Percentiles rank a stretch among this genome's conserved stretches.
Conservation (phyloP, 2,113 vertebrate species). For the Melanerpes formicivorus region DNA sequence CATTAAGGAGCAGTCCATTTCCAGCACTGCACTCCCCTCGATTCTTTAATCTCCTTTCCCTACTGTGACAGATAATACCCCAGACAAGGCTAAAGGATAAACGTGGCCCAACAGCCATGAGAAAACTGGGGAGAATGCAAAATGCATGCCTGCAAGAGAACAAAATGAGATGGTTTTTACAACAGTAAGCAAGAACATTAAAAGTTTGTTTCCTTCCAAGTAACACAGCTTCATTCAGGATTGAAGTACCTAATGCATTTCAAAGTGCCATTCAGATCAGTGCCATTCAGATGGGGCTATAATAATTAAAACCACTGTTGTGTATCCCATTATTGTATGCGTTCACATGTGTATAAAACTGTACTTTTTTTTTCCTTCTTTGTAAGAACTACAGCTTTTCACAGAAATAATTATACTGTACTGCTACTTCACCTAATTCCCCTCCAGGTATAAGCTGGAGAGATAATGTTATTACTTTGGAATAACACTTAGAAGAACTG, state of each 20-base stretch:
- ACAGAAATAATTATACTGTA: slow-evolving; percentile 24
- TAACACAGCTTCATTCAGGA: background rate
- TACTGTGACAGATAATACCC: background rate
- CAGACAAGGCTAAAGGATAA: background rate
- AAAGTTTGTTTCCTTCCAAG: background rate
- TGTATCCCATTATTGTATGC: background rate
- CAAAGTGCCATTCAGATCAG: background rate
- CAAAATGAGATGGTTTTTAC: background rate
- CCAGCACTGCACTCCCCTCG: background rate
- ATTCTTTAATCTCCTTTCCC: background rate
- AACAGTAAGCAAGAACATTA: background rate
- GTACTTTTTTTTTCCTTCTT: background rate
- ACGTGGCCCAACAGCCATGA: background rate
- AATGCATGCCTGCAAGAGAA: background rate
- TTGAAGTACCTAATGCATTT: background rate
- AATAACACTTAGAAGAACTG: slow-evolving; percentile 38
- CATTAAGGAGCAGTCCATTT: background rate
- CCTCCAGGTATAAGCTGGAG: slow-evolving; percentile 33
- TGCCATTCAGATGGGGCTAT: background rate
- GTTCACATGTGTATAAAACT: background rate
- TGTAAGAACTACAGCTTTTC: background rate
- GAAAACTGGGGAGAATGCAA: background rate
- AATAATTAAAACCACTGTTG: background rate
- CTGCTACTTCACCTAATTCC: slow-evolving; percentile 26
- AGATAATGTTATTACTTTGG: slow-evolving; percentile 18